Base-by-base conservation (phyloP, 2,113 vertebrate species). In the Zootoca vivipara region DNA sequence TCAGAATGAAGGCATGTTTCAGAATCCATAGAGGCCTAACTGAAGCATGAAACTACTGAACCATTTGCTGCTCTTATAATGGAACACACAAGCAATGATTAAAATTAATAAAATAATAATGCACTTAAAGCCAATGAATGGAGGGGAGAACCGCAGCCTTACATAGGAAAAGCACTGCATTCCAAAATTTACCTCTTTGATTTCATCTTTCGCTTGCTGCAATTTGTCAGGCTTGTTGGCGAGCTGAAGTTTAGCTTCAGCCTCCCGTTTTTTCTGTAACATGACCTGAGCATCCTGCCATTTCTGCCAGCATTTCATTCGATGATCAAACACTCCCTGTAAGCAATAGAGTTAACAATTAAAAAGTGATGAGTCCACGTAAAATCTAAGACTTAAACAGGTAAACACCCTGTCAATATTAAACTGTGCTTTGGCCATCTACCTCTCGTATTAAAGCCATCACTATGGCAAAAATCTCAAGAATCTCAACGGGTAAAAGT, bases 121-220 rank as follows among this genome's bases (percentile, higher is more conserved):
- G 92, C 89, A 95, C 46, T 65, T 92, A 94, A 90, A 90, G 93
- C 42, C 80, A 58, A 95, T 95, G 95, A 95, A 95, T 94, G 93
- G 92, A 46, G 79, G 67, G 89, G 90, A 62, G 83, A 93, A 94
- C 64, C 73, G 40, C 89, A n/a, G 89, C 26, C 38, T 26, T 86
- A 79, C 92, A 88, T 58, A 70, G 75, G 87, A 89, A 24, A 86
- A 52, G 85, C 72, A 86, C 0, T 84, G 42, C 30, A 89, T 87
- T 90, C 89, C 86, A 24, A 42, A 93, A 91, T 69, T 96, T 95
- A 99, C 99, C 99, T 99, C 99, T 94, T 97, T 98, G 94, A 99
- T 99, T 94, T 99, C 98, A 87, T 99, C 99, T 95, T 98, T 99
- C 94, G 98, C 98, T 97, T 99, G 99, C 93, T 99, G 99, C 74